Evolutionary conservation across 2,888 invertebrate species (phyloP).

Genomic region (Eupsilia transversa): DNA sequence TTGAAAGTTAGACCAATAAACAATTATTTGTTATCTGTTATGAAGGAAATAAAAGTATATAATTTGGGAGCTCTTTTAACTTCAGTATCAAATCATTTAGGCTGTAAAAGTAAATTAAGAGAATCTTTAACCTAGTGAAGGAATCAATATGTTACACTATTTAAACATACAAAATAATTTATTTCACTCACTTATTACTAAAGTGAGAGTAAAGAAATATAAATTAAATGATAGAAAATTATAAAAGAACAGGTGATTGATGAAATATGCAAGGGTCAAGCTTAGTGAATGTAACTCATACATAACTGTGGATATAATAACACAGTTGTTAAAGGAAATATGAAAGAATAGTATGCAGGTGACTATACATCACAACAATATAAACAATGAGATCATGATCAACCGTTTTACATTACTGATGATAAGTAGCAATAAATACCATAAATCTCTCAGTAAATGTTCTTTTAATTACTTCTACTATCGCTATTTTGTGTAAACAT

Average conservation of each 20-base stretch:
- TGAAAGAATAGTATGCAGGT: conserved; percentile 19
- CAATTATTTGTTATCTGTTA: neutral
- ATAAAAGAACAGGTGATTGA: neutral
- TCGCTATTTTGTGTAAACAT: conserved; percentile 28
- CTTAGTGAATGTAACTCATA: neutral
- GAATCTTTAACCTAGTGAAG: neutral
- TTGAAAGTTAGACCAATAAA: neutral
- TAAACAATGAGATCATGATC: conserved; percentile 57
- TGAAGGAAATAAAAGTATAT: neutral
- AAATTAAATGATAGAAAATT: neutral
- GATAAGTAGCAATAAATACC: conserved; percentile 11
- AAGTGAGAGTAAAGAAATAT: too few species aligned
- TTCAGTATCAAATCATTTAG: neutral
- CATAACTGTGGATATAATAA: neutral
- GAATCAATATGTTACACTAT: neutral
- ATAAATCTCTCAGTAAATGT: conserved; percentile 3
- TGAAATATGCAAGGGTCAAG: neutral
- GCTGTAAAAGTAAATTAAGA: neutral
- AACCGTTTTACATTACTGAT: conserved; percentile 6
- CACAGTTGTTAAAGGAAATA: neutral
- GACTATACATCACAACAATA: conserved; percentile 18
- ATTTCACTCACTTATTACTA: neutral
- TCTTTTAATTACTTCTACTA: conserved; percentile 14
- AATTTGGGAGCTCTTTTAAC: neutral
- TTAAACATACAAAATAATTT: too few species aligned